Evolutionary conservation across 2,888 invertebrate genomes (phyloP), one percentile per base, ranked within the genome.

Genomic region (Muscina levida): DNA sequence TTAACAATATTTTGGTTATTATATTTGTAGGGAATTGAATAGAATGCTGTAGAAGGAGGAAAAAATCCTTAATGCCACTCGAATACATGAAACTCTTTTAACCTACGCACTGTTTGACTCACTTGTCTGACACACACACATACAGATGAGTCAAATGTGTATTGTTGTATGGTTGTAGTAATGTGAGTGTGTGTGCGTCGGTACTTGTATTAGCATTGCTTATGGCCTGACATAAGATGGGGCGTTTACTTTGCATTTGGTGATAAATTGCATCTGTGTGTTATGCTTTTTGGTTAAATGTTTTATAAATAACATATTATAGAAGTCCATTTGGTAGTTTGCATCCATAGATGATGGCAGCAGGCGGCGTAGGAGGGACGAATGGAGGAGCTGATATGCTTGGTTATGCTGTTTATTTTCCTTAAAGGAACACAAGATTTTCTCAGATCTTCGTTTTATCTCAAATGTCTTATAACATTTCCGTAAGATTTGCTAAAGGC

Each of bases 401-500:
- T 71, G 22, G 44, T 46, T 71, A 17, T 46, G 17, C 8, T 57
- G 11, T 68, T 26, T 51, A 24, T 51, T n/a, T 51, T 10, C 8
- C 10, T 56, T 51, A 19, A 4, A 51, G 17, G 22, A 51, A 11
- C 17, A n/a, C n/a, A n/a, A 15, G 59, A 37, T 37, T 17, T 53
- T 44, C 39, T 65, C 39, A 65, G 70, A 68, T 22, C 42, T 53
- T 68, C 2, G 19, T 51, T 13, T 44, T 67, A 31, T 31, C 31
- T 31, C 31, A 31, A 31, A 31, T 31, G 72, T 72, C 72, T 67
- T 77, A 71, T 70, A 68, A 46, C 74, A 72, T 56, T 74, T 74
- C 53, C 48, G 5, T 72, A 77, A 67, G 62, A 72, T 77, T 56
- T 74, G 81, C 77, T 77, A 77, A 81, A 81, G 72, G 72, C 74